Base-by-base conservation (phyloP, 92 coral and sea anemone species). In the Virgularia gustaviana region DNA sequence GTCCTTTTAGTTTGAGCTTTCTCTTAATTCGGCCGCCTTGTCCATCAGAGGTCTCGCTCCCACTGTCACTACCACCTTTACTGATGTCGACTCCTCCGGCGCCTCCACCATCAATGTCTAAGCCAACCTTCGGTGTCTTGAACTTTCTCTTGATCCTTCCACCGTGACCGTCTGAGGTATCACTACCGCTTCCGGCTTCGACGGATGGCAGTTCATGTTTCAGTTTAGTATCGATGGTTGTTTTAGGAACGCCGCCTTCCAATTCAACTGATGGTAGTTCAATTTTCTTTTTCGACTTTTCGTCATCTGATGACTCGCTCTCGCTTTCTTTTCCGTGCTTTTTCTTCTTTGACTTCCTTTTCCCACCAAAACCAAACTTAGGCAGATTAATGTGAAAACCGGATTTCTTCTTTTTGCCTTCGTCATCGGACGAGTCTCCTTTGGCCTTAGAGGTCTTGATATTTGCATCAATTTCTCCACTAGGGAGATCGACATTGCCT, bases 141-240 rank as follows among this genome's bases (percentile, higher is more conserved):
- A 65, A 30, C 33, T 65, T 65, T 36, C 72, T 39, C 32, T 65
- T 65, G 22, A 65, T 65, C 45, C 72, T 65, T 41, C 72, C 72
- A 7, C 72, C 72, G 9, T 65, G 35, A 65, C 72, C 72, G 32
- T 65, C 72, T 2, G 72, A 65, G 9, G 72, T 65, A 2, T 65
- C 72, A 65, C 72, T 65, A 28, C 72, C 72, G 20, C 72, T 65
- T n/a, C n/a, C n/a, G n/a, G n/a, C n/a, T n/a, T n/a, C n/a, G n/a
- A n/a, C n/a, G n/a, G n/a, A n/a, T n/a, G n/a, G n/a, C n/a, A n/a
- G n/a, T n/a, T n/a, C n/a, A n/a, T n/a, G n/a, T n/a, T n/a, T n/a
- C n/a, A n/a, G n/a, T n/a, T n/a, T n/a, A n/a, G n/a, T n/a, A n/a
- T n/a, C n/a, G n/a, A n/a, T n/a, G n/a, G n/a, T n/a, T n/a, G n/a